These are phyloP conservation scores for Elephantulus edwardii DNA, from an alignment of 2,113 vertebrate genomes.

Conservation along the genomic window DNA sequence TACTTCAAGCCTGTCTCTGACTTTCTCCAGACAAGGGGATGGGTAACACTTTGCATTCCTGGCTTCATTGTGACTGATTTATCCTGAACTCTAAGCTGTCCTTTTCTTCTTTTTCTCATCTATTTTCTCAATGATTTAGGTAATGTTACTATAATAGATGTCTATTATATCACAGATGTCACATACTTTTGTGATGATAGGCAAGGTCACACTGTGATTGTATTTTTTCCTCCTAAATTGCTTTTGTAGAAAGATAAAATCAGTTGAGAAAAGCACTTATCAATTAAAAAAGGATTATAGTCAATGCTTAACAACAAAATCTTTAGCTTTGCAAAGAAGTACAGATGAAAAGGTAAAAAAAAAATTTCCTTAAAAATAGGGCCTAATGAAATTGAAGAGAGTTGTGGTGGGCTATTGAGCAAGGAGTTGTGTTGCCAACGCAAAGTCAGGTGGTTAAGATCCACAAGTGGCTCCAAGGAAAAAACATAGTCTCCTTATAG, in stretches of 20 bases:
- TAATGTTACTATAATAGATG: conserved; percentile 12
- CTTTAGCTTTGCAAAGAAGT: not conserved
- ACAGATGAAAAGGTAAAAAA: not conserved
- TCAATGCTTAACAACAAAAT: conserved; percentile 9
- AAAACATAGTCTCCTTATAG: too few species aligned
- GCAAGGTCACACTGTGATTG: not conserved
- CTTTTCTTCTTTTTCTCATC: not conserved
- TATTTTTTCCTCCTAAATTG: not conserved
- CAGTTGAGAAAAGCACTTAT: conserved; percentile 30
- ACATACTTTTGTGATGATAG: conserved; percentile 51
- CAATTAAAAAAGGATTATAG: conserved; percentile 35
- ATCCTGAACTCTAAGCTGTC: not conserved
- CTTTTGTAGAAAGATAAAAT: not conserved
- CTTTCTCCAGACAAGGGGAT: not conserved
- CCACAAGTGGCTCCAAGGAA: too few species aligned
- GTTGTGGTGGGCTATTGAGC: too few species aligned
- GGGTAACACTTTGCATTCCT: not conserved
- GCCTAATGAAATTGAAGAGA: not conserved
- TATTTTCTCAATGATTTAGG: conserved; percentile 47
- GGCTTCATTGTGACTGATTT: not conserved
- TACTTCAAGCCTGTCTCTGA: accelerated
- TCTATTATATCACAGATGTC: not conserved
- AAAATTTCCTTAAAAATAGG: not conserved
- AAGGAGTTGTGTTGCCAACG: too few species aligned
- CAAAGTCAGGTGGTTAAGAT: too few species aligned